phyloP scores from a whole-genome alignment of 2,888 invertebrate species.

The Nineta flava region DNA sequence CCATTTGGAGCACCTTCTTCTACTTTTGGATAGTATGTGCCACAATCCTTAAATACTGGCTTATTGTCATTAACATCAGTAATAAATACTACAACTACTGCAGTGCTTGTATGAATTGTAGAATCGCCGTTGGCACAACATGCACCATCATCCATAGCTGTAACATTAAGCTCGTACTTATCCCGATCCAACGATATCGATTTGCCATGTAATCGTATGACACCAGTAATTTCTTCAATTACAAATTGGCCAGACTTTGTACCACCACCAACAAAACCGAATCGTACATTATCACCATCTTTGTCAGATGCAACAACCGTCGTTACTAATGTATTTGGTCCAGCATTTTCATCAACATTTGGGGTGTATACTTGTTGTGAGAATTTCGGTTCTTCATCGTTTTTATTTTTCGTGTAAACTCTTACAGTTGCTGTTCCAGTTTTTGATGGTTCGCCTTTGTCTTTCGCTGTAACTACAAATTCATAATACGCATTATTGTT shows the following conservation, averaged over 20 bases:
- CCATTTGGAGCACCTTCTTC: slow-evolving; percentile 91
- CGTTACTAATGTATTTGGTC: slow-evolving; percentile 86
- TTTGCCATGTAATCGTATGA: slow-evolving; percentile 76
- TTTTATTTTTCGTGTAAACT: slow-evolving; percentile 94
- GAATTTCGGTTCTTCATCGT: slow-evolving; percentile 94
- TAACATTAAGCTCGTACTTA: slow-evolving; percentile 92
- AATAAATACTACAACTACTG: slow-evolving; percentile 90
- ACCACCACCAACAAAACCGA: slow-evolving; percentile 66
- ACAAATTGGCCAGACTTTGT: slow-evolving; percentile 86
- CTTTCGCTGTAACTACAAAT: slow-evolving; percentile 84
- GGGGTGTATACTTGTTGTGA: slow-evolving; percentile 94
- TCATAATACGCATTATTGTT: slow-evolving; percentile 95
- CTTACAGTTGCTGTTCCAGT: slow-evolving; percentile 88
- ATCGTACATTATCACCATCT: slow-evolving; percentile 91
- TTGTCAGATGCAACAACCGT: slow-evolving; percentile 95
- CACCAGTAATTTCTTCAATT: slow-evolving; percentile 89
- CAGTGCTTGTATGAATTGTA: slow-evolving; percentile 83
- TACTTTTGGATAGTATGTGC: slow-evolving; percentile 82
- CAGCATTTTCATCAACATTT: slow-evolving; percentile 91
- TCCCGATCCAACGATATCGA: slow-evolving; percentile 77
- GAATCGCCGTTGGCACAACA: slow-evolving; percentile 84
- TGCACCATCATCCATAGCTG: slow-evolving; percentile 93
- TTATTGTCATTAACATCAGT: slow-evolving; percentile 96
- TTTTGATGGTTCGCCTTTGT: slow-evolving; percentile 85
- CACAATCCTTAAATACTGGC: slow-evolving; percentile 88